Evolutionary conservation across 2,888 invertebrate genomes (phyloP).

Genomic region (Cheilosia vulpina): DNA sequence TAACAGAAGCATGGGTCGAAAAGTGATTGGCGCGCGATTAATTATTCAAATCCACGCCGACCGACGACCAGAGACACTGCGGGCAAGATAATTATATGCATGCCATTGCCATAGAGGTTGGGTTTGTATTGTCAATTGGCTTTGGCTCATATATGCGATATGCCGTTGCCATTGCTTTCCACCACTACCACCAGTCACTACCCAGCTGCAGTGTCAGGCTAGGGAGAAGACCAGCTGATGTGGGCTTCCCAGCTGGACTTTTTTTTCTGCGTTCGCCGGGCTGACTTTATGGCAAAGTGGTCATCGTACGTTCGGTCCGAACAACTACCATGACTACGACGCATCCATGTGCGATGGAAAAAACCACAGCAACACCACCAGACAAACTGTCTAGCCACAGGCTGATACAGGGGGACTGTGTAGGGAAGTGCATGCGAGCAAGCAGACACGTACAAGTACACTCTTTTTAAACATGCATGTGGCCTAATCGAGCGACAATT

Average conservation of each 20-base stretch:
- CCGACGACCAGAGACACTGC: conserved; percentile 56
- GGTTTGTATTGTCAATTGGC: conserved; percentile 69
- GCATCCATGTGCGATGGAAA: conserved; percentile 15
- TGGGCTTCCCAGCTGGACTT: conserved; percentile 31
- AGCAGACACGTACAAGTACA: conserved; percentile 20
- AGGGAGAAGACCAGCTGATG: conserved; percentile 23
- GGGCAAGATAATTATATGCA: conserved; percentile 82
- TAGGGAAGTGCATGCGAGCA: neutral
- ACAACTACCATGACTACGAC: neutral
- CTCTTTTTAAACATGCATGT: conserved; percentile 13
- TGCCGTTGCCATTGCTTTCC: conserved; percentile 34
- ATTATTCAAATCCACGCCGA: conserved; percentile 83
- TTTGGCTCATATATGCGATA: conserved; percentile 25
- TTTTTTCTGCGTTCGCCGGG: conserved; percentile 13
- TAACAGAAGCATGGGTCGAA: conserved; percentile 32
- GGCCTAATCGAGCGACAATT: conserved; percentile 72
- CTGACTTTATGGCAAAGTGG: conserved; percentile 62
- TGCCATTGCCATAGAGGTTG: conserved; percentile 74
- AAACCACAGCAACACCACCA: conserved; percentile 70
- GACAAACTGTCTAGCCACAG: conserved; percentile 74
- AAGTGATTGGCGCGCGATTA: conserved; percentile 78
- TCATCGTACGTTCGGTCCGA: conserved; percentile 45
- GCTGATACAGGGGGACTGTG: conserved; percentile 1
- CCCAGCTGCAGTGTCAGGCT: conserved; percentile 3
- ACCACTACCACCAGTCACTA: too few species aligned